Percentiles rank a stretch among this genome's conserved stretches.
Evolutionary conservation across 2,888 invertebrate species (phyloP).

Genomic region (Steinernema scapterisci): DNA sequence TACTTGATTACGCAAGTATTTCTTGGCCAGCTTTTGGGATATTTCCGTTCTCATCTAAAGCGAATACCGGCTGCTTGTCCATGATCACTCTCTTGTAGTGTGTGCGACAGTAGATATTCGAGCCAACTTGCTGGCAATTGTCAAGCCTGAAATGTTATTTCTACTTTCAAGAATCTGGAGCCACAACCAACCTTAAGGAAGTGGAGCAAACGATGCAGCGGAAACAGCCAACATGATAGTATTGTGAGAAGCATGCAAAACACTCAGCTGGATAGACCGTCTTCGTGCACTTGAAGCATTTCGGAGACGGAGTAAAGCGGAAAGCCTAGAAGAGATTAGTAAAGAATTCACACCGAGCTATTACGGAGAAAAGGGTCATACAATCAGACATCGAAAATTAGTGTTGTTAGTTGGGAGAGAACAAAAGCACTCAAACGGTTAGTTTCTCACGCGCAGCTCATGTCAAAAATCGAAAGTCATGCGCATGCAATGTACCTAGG

Average conservation of each 20-base stretch:
- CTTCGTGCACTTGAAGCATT: conserved; percentile 48
- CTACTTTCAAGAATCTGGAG: neutral
- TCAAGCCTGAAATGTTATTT: conserved; percentile 4
- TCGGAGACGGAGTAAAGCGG: conserved; percentile 45
- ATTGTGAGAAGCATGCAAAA: conserved; percentile 52
- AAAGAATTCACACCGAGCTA: neutral
- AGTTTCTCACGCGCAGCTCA: neutral
- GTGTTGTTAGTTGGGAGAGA: conserved; percentile 2
- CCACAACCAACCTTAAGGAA: conserved; percentile 45
- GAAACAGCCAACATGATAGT: conserved; percentile 56
- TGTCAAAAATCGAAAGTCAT: neutral
- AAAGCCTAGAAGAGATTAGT: conserved; percentile 45
- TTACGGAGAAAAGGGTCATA: neutral
- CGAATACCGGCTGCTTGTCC: conserved; percentile 7
- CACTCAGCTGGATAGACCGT: conserved; percentile 56
- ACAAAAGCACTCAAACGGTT: neutral
- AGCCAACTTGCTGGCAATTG: conserved; percentile 20
- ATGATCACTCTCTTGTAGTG: neutral
- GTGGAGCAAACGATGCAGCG: conserved; percentile 52
- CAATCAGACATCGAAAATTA: too few relatives aligned
- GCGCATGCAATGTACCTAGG: conserved; percentile 16
- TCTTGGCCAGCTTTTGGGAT: neutral
- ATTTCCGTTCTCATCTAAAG: conserved; percentile 8
- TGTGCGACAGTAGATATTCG: conserved; percentile 1
- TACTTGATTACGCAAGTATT: neutral